Evolutionary conservation across 2,797 vertebrate species (phyloP).

Genomic region (Liasis olivaceus): DNA sequence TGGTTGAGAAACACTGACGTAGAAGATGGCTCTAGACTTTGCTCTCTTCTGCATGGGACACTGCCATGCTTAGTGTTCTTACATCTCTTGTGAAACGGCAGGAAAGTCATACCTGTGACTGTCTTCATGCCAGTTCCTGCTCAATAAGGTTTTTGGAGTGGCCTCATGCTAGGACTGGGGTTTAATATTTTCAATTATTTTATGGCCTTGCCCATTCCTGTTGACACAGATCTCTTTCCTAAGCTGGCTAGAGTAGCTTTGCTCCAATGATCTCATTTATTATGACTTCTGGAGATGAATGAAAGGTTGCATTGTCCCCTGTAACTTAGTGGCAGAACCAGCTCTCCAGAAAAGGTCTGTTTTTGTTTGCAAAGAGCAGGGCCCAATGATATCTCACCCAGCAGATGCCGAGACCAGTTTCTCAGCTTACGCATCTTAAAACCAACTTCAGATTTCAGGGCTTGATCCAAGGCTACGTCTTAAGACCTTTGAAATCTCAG

Average conservation of each 20-base stretch:
- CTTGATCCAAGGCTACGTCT: not conserved
- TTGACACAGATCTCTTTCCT: not conserved
- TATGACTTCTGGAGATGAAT: conserved; percentile 24
- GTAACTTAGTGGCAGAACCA: not conserved
- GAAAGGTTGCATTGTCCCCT: conserved; percentile 23
- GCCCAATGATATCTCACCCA: not conserved
- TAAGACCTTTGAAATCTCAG: not conserved
- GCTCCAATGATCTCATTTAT: conserved; percentile 34
- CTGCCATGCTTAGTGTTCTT: not conserved
- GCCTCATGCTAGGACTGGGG: not conserved
- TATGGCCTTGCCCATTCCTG: not conserved
- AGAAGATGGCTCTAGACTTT: too few relatives aligned
- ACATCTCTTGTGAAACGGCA: not conserved
- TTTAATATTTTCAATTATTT: conserved; percentile 6
- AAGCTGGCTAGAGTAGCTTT: not conserved
- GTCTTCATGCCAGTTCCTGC: not conserved
- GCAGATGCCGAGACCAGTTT: not conserved
- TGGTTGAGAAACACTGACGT: too few relatives aligned
- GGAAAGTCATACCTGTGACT: not conserved
- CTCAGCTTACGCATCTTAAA: not conserved
- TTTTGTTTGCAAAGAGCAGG: not conserved
- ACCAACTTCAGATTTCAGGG: not conserved
- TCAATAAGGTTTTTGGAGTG: not conserved
- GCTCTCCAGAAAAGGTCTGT: not conserved
- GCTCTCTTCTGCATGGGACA: not conserved